These are phyloP conservation scores for Meteorus cinctellus DNA, from an alignment of 2,888 invertebrate species.

Conservation along the genomic window DNA sequence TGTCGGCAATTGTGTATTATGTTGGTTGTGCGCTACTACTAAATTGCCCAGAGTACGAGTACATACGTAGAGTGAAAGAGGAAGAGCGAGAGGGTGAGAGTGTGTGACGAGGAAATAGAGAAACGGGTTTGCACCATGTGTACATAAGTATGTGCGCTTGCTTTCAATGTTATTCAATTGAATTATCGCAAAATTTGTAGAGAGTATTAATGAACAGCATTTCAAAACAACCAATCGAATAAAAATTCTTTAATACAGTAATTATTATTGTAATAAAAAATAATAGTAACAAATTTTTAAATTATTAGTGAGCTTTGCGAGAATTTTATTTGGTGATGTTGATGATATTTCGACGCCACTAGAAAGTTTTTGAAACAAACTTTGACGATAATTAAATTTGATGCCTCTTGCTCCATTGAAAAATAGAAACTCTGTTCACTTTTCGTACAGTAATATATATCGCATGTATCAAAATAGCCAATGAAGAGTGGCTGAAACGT, in stretches of 20 bases:
- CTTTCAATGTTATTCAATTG: slow-evolving; percentile 28
- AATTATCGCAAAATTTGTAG: slow-evolving; percentile 9
- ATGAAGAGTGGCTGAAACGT: not conserved
- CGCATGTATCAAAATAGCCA: not conserved
- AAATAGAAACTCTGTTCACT: no score
- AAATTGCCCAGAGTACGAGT: slow-evolving; percentile 21
- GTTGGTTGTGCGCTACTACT: slow-evolving; percentile 20
- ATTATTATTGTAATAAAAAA: no score
- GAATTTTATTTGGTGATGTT: no score
- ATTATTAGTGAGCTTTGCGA: no score
- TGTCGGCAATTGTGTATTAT: slow-evolving; percentile 44
- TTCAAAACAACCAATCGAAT: not conserved
- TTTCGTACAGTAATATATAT: no score
- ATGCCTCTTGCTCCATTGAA: no score
- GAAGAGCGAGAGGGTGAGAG: not conserved
- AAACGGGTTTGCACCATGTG: slow-evolving; percentile 26
- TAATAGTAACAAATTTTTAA: no score
- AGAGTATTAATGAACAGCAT: slow-evolving; percentile 24
- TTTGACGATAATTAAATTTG: no score
- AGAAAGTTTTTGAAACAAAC: no score
- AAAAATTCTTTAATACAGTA: no score
- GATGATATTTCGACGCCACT: no score
- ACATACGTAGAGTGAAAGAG: not conserved
- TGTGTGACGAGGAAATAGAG: not conserved
- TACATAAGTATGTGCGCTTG: slow-evolving; percentile 3